Evolutionary conservation across 2,113 vertebrate genomes (phyloP).

Genomic region (Ellobius talpinus): DNA sequence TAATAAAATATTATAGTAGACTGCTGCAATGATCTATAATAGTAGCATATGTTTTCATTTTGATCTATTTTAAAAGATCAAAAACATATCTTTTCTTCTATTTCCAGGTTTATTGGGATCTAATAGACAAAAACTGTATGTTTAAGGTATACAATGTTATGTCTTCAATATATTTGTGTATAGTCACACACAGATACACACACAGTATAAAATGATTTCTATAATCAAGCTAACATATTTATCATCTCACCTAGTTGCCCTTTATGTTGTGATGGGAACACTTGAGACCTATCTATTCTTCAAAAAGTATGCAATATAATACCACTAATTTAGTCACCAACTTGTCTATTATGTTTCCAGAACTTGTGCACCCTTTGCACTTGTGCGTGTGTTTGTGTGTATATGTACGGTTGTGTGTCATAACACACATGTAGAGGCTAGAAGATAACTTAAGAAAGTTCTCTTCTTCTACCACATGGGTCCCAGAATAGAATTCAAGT

Average conservation of each 20-base stretch:
- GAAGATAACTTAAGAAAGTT: neutral
- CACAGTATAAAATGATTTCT: neutral
- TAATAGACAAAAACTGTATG: neutral
- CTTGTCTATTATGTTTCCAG: neutral
- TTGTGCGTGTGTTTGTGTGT: neutral
- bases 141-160: neutral
- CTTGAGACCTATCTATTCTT: neutral
- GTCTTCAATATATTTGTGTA: neutral
- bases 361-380: neutral
- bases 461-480: neutral
- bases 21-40: neutral
- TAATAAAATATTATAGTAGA: neutral
- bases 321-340: neutral
- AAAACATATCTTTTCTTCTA: neutral
- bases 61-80: neutral
- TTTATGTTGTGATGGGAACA: neutral
- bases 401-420: neutral
- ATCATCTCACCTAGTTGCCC: neutral
- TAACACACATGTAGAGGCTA: too few relatives aligned
- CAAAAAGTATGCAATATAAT: neutral
- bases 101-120: neutral
- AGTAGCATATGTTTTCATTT: neutral
- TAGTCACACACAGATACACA: neutral
- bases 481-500: too few relatives aligned
- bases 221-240: neutral